phyloP scores from a whole-genome alignment of 2,888 invertebrate genomes.

The Tiphia femorata region DNA sequence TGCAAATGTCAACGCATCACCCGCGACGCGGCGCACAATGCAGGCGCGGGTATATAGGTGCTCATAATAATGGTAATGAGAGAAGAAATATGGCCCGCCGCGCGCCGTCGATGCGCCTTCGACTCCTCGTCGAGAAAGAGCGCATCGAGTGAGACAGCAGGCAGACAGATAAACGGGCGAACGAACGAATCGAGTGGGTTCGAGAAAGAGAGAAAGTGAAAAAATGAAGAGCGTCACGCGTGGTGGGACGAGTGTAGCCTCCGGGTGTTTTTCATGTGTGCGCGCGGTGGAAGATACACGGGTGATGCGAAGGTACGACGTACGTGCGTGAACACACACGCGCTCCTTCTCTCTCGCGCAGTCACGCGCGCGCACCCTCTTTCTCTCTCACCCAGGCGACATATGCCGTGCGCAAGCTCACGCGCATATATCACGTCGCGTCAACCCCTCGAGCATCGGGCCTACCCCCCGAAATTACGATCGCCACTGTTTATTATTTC shows the following conservation, averaged over 20 bases:
- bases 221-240: neutral
- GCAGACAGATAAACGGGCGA: neutral
- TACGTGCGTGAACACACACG: neutral
- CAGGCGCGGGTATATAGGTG: constrained; percentile 48
- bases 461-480: constrained; percentile 56
- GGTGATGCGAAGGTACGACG: neutral
- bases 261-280: neutral
- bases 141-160: constrained; percentile 38
- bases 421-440: constrained; percentile 54
- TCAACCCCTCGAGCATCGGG: constrained; percentile 48
- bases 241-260: neutral
- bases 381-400: constrained; percentile 30
- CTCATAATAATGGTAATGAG: constrained; percentile 65
- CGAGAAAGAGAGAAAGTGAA: neutral
- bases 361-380: too few relatives aligned
- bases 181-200: constrained; percentile 4
- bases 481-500: constrained; percentile 60
- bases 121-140: constrained; percentile 38
- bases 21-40: constrained; percentile 43
- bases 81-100: constrained; percentile 59
- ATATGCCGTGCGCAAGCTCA: constrained; percentile 36
- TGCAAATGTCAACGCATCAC: constrained; percentile 62
- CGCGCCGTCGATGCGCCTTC: too few relatives aligned
- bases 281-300: neutral
- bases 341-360: too few relatives aligned